phyloP scores from a whole-genome alignment of 2,113 vertebrate species.

The Eira barbara region DNA sequence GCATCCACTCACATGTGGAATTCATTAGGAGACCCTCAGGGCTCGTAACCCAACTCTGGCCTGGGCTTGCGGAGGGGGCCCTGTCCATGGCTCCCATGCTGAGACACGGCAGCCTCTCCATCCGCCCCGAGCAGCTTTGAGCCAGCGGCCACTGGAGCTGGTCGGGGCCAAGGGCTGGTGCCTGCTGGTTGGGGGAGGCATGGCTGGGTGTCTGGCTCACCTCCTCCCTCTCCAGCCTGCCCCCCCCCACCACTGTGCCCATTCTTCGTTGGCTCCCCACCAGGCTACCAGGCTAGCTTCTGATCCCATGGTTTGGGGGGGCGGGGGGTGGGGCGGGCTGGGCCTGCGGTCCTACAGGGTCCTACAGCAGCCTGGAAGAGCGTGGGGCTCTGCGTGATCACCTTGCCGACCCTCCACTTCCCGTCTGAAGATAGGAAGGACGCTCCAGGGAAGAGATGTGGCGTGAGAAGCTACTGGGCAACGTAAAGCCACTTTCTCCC shows the following conservation, averaged over 20 bases:
- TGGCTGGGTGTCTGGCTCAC: neutral
- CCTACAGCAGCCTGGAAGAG: neutral
- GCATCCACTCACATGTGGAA: slow-evolving; percentile 62
- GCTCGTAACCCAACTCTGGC: slow-evolving; percentile 60
- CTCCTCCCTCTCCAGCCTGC: neutral
- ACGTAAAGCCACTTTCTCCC: neutral
- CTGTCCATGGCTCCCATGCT: neutral
- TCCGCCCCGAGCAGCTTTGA: neutral
- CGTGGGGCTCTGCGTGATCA: neutral
- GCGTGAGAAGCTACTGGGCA: neutral
- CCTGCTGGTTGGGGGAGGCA: neutral
- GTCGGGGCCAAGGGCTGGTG: neutral
- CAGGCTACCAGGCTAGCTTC: neutral
- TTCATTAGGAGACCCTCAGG: slow-evolving; percentile 68
- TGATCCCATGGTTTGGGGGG: neutral
- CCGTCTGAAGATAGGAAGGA: neutral
- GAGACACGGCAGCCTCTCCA: neutral
- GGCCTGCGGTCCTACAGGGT: too few relatives aligned
- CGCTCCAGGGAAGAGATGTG: neutral
- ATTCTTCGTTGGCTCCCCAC: neutral
- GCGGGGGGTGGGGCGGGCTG: neutral
- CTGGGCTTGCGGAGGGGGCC: neutral
- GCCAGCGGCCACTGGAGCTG: neutral
- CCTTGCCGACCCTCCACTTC: neutral
- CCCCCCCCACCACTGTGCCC: accelerated